Conservation (phyloP, 2,888 invertebrate species). For the Diarsia dahlii region DNA sequence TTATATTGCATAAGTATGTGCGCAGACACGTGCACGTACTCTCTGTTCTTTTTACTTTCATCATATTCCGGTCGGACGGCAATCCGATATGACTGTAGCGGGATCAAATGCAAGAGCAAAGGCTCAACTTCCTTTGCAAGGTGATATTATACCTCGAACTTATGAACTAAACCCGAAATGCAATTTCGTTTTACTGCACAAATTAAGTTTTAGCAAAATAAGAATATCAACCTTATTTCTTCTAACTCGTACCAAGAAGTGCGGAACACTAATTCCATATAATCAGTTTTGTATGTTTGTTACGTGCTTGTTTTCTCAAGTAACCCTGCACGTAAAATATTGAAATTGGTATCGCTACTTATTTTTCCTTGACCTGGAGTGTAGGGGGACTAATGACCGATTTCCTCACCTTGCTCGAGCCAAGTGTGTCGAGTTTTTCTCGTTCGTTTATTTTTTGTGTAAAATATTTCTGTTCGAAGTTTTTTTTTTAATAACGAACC, state of each 20-base stretch:
- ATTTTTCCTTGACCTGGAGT: slow-evolving; percentile 36
- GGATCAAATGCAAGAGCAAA: too few species aligned
- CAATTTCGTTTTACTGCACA: not conserved
- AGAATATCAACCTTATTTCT: not conserved
- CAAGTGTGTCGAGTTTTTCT: slow-evolving; percentile 27
- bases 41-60: too few species aligned
- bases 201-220: not conserved
- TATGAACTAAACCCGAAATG: not conserved
- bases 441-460: slow-evolving; percentile 36
- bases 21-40: too few species aligned
- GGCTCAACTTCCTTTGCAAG: too few species aligned
- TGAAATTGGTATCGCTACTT: slow-evolving; percentile 23
- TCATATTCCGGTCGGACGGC: too few species aligned
- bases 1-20: too few species aligned
- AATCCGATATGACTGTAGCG: too few species aligned
- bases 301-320: slow-evolving; percentile 36
- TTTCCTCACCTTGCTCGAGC: slow-evolving; percentile 4
- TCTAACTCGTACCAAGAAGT: not conserved
- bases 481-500: not conserved
- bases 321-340: slow-evolving; percentile 39
- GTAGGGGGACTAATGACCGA: slow-evolving; percentile 25
- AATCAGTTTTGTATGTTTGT: slow-evolving; percentile 26
- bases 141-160: too few species aligned
- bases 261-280: slow-evolving; percentile 13
- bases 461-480: not conserved